A percentile compares a stretch with the other conserved stretches of the same genome.
Evolutionary conservation across 2,113 vertebrate species (phyloP).

Genomic region (Sander lucioperca): DNA sequence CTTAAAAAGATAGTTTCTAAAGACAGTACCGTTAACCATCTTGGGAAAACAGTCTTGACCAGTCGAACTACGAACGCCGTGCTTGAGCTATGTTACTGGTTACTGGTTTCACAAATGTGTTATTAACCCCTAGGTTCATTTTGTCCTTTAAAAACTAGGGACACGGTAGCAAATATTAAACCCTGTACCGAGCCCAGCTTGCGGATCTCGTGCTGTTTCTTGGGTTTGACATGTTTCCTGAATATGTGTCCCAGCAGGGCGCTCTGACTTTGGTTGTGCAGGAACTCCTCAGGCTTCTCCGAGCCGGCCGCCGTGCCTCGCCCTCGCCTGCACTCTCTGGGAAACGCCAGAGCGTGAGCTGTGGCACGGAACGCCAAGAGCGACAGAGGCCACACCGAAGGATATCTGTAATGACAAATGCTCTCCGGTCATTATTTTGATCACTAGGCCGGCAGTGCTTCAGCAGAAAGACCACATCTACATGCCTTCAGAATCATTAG

Average conservation of each 20-base stretch:
- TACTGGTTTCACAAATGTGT: no score
- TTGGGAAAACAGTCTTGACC: no score
- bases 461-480: no score
- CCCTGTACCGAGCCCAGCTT: constrained; percentile 86
- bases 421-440: neutral
- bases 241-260: constrained; percentile 88
- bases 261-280: constrained; percentile 89
- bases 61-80: no score
- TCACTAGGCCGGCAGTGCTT: neutral
- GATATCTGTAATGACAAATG: constrained; percentile 79
- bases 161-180: no score
- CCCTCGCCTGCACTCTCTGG: constrained; percentile 66
- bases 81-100: no score
- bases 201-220: constrained; percentile 95
- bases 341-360: constrained; percentile 85
- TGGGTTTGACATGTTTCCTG: constrained; percentile 93
- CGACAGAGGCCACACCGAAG: constrained; percentile 90
- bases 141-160: no score
- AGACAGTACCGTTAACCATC: no score
- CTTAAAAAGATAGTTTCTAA: no score
- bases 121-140: no score
- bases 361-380: constrained; percentile 89
- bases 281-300: constrained; percentile 84
- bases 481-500: neutral
- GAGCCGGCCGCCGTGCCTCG: neutral